These are phyloP conservation scores for Rhabdornis inornatus DNA, from an alignment of 2,113 vertebrate genomes.

Conservation along the genomic window DNA sequence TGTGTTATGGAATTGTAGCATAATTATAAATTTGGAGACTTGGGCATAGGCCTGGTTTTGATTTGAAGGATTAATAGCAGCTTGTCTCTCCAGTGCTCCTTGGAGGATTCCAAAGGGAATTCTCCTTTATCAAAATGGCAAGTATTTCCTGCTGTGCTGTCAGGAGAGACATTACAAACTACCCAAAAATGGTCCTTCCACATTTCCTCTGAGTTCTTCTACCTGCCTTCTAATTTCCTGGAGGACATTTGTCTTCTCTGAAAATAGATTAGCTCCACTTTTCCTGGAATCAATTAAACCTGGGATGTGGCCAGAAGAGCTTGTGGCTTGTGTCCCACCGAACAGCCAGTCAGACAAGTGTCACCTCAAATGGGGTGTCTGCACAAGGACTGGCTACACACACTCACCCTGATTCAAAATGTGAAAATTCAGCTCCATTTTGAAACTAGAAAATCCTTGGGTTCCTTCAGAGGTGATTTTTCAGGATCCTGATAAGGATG, in stretches of 20 bases:
- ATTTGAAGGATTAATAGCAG: conserved; percentile 31
- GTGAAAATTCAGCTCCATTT: background rate
- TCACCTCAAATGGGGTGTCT: background rate
- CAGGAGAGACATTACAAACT: conserved; percentile 28
- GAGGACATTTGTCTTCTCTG: conserved; percentile 29
- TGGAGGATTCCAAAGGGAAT: conserved; percentile 25
- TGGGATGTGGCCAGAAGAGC: background rate
- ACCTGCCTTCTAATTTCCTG: conserved; percentile 37
- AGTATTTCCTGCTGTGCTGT: conserved; percentile 17
- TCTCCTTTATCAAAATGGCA: conserved; percentile 45
- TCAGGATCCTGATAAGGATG: background rate
- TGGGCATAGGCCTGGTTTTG: background rate
- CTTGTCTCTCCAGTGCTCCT: background rate
- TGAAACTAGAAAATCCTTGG: background rate
- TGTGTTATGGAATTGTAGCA: background rate
- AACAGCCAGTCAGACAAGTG: background rate
- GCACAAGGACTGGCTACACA: background rate
- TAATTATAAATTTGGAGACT: background rate
- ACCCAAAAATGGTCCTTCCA: conserved; percentile 21
- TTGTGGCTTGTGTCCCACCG: conserved; percentile 1
- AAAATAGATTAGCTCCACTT: conserved; percentile 19
- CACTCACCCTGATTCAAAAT: background rate
- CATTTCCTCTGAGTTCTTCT: conserved; percentile 28
- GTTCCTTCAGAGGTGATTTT: background rate
- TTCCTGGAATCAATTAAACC: conserved; percentile 27